These are phyloP conservation scores for Bucorvus abyssinicus DNA, from an alignment of 2,797 vertebrate species.

Conservation along the genomic window DNA sequence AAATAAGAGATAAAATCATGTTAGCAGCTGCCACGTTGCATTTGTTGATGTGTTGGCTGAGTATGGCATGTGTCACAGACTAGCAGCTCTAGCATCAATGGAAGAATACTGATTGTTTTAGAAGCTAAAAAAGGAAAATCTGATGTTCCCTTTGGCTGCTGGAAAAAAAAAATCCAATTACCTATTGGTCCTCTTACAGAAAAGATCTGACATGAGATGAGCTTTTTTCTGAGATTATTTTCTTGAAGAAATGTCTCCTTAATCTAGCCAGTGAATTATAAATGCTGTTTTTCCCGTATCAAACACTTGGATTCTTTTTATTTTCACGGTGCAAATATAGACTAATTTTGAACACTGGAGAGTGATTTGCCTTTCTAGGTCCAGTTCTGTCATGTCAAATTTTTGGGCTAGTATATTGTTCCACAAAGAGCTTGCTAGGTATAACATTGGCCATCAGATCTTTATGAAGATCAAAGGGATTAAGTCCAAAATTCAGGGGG, in stretches of 20 bases:
- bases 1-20: background rate
- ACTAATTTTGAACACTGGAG: background rate
- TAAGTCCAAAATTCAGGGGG: background rate
- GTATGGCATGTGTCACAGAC: background rate
- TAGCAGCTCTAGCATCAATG: background rate
- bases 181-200: background rate
- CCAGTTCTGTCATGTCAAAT: background rate
- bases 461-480: background rate
- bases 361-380: background rate
- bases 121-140: background rate
- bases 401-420: background rate
- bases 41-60: background rate
- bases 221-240: background rate
- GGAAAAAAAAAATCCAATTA: background rate
- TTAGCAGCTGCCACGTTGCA: constrained; percentile 7
- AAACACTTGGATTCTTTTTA: background rate
- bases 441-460: background rate
- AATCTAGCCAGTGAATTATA: background rate
- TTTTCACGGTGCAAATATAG: background rate
- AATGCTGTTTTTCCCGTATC: background rate
- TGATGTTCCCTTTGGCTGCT: background rate
- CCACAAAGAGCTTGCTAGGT: background rate
- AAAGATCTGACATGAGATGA: background rate
- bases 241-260: background rate
- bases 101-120: background rate